Evolutionary conservation across 2,113 vertebrate species (phyloP).

Genomic region (Benitochromis conjunctus): DNA sequence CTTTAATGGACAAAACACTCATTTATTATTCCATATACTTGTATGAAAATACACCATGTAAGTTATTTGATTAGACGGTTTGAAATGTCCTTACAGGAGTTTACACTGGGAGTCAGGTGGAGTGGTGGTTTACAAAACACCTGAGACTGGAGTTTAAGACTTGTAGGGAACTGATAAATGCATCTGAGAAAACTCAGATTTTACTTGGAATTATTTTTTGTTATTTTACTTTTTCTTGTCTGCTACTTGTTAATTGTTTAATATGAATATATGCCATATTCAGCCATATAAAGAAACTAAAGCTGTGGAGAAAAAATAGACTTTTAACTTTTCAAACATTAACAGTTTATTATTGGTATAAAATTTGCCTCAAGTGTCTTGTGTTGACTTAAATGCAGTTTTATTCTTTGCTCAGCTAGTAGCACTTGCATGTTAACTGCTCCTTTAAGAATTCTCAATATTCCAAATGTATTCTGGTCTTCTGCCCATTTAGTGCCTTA

Average conservation of each 20-base stretch:
- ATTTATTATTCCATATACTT: neutral
- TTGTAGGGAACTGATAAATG: neutral
- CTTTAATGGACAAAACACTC: neutral
- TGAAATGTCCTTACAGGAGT: neutral
- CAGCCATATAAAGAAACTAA: neutral
- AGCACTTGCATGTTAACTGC: neutral
- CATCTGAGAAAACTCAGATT: neutral
- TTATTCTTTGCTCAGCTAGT: neutral
- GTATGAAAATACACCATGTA: rapidly evolving
- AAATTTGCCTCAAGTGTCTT: neutral
- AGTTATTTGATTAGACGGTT: neutral
- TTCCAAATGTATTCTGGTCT: neutral
- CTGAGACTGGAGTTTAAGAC: neutral
- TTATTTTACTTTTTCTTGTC: neutral
- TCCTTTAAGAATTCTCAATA: neutral
- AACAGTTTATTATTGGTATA: neutral
- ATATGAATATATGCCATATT: neutral
- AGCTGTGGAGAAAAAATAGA: neutral
- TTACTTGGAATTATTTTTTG: neutral
- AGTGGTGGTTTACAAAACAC: neutral
- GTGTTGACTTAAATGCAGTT: neutral
- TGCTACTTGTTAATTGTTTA: neutral
- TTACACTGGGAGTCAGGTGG: neutral
- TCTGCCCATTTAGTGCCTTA: neutral
- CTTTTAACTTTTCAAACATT: neutral